phyloP scores from a whole-genome alignment of 64 coral and sea anemone genomes.

The Trachythela sp. region DNA sequence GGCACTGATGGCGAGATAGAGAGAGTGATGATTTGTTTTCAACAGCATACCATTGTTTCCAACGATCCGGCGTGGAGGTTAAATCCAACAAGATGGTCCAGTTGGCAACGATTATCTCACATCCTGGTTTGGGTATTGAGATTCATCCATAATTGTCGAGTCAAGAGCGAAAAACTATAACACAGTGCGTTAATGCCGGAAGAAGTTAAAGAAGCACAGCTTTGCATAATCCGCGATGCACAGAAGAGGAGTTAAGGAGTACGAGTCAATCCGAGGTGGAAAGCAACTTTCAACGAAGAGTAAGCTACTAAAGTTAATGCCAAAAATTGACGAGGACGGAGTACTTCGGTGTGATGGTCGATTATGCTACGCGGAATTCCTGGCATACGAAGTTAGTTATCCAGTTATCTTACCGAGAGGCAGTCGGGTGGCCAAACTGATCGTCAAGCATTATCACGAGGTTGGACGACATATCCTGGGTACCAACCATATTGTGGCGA shows the following conservation, averaged over 20 bases:
- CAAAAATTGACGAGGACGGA: not conserved
- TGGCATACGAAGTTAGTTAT: not conserved
- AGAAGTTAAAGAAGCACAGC: no score
- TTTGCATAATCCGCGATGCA: not conserved
- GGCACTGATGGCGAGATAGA: not conserved
- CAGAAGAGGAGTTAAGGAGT: not conserved
- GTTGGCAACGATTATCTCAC: not conserved
- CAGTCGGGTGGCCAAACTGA: not conserved
- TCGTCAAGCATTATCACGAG: not conserved
- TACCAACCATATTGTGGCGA: not conserved
- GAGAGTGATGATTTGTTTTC: not conserved
- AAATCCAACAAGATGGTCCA: not conserved
- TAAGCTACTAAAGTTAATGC: not conserved
- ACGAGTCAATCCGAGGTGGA: not conserved
- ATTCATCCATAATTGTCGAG: not conserved
- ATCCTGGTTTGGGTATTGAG: not conserved
- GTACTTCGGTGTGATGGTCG: no score
- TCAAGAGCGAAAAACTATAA: not conserved
- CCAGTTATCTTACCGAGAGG: not conserved
- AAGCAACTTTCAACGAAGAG: not conserved
- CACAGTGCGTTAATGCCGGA: not conserved
- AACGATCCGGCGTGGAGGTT: not conserved
- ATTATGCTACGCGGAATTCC: not conserved
- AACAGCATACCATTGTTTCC: not conserved
- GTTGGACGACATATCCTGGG: conserved; percentile 17